Percentiles rank a stretch among this genome's conserved stretches.
Evolutionary conservation across 2,888 invertebrate genomes (phyloP).

Genomic region (Hyppa rectilinea): DNA sequence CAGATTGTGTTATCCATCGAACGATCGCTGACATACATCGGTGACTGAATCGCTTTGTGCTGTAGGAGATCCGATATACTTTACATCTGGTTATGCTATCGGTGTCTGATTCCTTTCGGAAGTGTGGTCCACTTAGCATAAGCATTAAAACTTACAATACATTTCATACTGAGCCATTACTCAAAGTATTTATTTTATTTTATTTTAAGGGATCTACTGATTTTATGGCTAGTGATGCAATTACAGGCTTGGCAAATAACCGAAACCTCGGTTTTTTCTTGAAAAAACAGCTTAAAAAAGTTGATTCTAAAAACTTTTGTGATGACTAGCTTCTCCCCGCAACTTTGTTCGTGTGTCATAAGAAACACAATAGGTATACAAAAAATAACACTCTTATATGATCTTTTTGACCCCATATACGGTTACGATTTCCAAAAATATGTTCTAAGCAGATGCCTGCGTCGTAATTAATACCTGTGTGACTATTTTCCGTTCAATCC

Average conservation of each 20-base stretch:
- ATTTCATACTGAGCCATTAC: background rate
- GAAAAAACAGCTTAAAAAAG: background rate
- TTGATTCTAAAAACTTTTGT: background rate
- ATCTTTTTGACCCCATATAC: too few species aligned
- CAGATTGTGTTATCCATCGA: slow-evolving; percentile 27
- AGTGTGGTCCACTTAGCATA: background rate
- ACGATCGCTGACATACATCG: slow-evolving; percentile 23
- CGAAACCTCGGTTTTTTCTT: background rate
- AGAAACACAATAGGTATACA: too few species aligned
- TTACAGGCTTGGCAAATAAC: too few species aligned
- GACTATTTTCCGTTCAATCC: too few species aligned
- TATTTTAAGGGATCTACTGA: background rate
- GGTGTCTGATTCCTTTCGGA: background rate
- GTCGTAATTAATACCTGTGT: too few species aligned
- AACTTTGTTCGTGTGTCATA: too few species aligned
- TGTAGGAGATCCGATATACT: slow-evolving; percentile 4
- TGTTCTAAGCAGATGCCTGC: too few species aligned
- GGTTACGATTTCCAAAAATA: too few species aligned
- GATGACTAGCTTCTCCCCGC: too few species aligned
- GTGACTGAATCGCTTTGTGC: slow-evolving; percentile 20
- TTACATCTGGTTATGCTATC: slow-evolving; percentile 13
- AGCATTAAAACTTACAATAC: background rate
- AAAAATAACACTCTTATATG: too few species aligned
- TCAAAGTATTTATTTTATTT: background rate
- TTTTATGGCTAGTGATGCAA: background rate